Evolutionary conservation across 1,140 invertebrate species (phyloP).

Genomic region (Arctopsyche grandis): DNA sequence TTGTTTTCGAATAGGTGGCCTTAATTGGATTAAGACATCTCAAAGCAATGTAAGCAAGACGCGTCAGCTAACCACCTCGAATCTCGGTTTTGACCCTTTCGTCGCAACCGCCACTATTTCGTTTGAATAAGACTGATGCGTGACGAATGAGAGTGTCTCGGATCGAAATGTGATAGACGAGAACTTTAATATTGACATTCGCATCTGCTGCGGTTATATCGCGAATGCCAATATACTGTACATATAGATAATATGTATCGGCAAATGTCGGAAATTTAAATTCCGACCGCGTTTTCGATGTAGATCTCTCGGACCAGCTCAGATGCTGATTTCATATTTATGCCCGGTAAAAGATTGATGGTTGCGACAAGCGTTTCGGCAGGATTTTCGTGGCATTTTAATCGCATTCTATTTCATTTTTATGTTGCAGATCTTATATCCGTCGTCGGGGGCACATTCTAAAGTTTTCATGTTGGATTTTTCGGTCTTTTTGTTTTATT

Average conservation of each 20-base stretch:
- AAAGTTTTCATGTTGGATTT: background rate
- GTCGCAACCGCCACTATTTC: background rate
- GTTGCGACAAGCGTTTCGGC: background rate
- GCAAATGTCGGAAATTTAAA: background rate
- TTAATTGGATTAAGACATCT: background rate
- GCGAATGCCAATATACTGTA: background rate
- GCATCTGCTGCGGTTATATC: background rate
- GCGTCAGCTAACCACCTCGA: background rate
- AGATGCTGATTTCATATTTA: constrained; percentile 3
- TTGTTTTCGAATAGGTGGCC: background rate
- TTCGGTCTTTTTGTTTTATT: background rate
- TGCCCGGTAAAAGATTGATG: background rate
- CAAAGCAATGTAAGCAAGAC: constrained; percentile 6
- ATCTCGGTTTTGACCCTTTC: background rate
- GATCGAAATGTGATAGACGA: background rate
- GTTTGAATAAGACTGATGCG: background rate
- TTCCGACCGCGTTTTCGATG: constrained; percentile 12
- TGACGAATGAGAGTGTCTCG: background rate
- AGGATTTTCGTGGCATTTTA: background rate
- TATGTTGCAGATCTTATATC: constrained; percentile 5
- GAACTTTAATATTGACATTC: background rate
- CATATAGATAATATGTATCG: background rate
- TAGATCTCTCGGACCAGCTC: background rate
- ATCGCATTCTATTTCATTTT: background rate
- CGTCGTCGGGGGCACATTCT: background rate